phyloP scores from a whole-genome alignment of 1,140 invertebrate genomes.

The Mactra quadrangularis region DNA sequence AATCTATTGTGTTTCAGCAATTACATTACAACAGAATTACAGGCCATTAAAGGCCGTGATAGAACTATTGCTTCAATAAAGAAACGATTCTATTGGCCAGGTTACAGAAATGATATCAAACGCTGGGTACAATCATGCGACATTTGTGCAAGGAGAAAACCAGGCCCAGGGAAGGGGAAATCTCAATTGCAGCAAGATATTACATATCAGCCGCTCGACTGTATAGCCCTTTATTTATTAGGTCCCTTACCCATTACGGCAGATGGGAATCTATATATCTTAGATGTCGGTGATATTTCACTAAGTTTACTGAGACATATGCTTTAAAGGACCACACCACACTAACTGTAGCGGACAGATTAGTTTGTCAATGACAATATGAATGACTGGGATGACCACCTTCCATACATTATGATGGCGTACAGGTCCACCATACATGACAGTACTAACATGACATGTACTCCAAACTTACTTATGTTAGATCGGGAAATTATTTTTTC shows the following conservation, averaged over 20 bases:
- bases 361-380: conserved; percentile 32
- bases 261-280: conserved; percentile 68
- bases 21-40: not conserved
- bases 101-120: conserved; percentile 1
- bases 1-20: not conserved
- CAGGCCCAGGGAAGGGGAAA: conserved; percentile 10
- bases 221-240: conserved; percentile 6
- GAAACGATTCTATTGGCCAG: conserved; percentile 9
- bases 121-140: conserved; percentile 16
- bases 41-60: conserved; percentile 22
- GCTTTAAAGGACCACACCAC: conserved; percentile 63
- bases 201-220: conserved; percentile 7
- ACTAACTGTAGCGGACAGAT: conserved; percentile 40
- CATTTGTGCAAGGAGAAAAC: conserved; percentile 5
- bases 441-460: no score
- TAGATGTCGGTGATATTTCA: conserved; percentile 74
- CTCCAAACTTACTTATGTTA: no score
- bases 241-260: conserved; percentile 7
- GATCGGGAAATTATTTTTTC: no score
- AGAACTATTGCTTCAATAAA: not conserved
- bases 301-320: conserved; percentile 67
- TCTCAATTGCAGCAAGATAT: conserved; percentile 5
- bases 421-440: no score
- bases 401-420: no score
- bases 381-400: no score